Evolutionary conservation across 2,113 vertebrate genomes (phyloP).

Genomic region (Emydura subglobosa): DNA sequence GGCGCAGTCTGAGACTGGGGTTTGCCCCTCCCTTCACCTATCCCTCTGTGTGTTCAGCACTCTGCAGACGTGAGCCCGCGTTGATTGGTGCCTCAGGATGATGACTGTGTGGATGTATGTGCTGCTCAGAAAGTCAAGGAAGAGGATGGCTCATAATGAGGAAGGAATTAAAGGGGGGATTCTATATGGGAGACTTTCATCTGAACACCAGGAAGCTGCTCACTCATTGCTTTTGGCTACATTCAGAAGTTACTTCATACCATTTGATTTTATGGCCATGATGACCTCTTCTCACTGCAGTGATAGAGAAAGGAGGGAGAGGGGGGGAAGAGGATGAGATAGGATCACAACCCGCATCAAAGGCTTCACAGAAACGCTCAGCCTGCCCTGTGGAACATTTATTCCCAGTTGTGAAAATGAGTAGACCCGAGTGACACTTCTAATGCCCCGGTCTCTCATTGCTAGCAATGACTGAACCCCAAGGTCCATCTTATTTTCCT

Average conservation of each 20-base stretch:
- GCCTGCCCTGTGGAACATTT: slow-evolving; percentile 27
- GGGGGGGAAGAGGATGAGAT: slow-evolving; percentile 30
- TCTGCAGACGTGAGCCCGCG: not conserved
- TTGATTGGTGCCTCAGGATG: not conserved
- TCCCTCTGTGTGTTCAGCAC: not conserved
- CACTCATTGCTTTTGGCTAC: slow-evolving; percentile 61
- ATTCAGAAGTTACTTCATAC: slow-evolving; percentile 52
- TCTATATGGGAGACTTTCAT: slow-evolving; percentile 11
- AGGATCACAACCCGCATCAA: slow-evolving; percentile 40
- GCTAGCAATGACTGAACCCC: not conserved
- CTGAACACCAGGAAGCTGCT: slow-evolving; percentile 41
- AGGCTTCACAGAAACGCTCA: slow-evolving; percentile 3
- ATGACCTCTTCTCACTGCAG: slow-evolving; percentile 54
- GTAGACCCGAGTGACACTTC: slow-evolving; percentile 20
- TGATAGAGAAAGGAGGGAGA: slow-evolving; percentile 16
- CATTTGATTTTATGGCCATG: slow-evolving; percentile 24
- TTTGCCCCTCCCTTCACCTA: not conserved
- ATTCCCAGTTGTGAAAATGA: slow-evolving; percentile 13
- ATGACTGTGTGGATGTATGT: fast-evolving
- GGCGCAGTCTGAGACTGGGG: not conserved
- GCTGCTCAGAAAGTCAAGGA: not conserved
- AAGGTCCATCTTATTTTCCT: not conserved
- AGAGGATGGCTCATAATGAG: slow-evolving; percentile 9
- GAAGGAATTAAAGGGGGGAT: slow-evolving; percentile 32
- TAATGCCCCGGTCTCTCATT: slow-evolving; percentile 7